phyloP scores from a whole-genome alignment of 2,113 vertebrate genomes.

The Nesospiza acunhae region DNA sequence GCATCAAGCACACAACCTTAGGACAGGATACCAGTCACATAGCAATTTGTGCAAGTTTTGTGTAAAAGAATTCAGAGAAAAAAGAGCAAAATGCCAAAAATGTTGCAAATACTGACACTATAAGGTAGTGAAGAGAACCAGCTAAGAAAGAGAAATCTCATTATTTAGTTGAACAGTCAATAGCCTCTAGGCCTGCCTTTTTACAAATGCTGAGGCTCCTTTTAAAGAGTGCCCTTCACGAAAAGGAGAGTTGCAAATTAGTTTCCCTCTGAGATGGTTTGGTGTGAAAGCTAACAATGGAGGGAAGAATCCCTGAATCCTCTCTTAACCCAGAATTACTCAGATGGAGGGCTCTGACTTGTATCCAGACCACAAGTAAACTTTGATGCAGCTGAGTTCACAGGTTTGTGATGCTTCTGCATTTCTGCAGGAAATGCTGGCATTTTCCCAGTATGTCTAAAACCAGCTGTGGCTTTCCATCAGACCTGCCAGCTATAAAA shows the following conservation, averaged over 20 bases:
- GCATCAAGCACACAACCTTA: background rate
- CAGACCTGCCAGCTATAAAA: background rate
- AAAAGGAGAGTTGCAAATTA: background rate
- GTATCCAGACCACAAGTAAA: background rate
- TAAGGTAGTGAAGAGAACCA: background rate
- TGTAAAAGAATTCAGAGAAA: background rate
- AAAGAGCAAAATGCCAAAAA: background rate
- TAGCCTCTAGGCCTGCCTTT: background rate
- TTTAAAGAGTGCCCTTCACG: background rate
- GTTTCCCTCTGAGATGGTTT: background rate
- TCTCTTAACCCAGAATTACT: background rate
- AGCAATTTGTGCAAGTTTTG: background rate
- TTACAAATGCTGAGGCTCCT: background rate
- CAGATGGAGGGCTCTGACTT: background rate
- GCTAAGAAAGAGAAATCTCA: background rate
- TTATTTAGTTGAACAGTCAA: background rate
- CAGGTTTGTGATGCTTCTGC: background rate
- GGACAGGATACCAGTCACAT: background rate
- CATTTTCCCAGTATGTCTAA: background rate
- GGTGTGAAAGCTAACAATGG: background rate
- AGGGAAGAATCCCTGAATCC: background rate
- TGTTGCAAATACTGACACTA: background rate
- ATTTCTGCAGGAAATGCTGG: background rate
- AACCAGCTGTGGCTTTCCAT: background rate
- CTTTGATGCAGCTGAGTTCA: background rate